These are phyloP conservation scores for Sebastes wilsoni DNA, from an alignment of 2,797 vertebrate genomes.

Conservation along the genomic window DNA sequence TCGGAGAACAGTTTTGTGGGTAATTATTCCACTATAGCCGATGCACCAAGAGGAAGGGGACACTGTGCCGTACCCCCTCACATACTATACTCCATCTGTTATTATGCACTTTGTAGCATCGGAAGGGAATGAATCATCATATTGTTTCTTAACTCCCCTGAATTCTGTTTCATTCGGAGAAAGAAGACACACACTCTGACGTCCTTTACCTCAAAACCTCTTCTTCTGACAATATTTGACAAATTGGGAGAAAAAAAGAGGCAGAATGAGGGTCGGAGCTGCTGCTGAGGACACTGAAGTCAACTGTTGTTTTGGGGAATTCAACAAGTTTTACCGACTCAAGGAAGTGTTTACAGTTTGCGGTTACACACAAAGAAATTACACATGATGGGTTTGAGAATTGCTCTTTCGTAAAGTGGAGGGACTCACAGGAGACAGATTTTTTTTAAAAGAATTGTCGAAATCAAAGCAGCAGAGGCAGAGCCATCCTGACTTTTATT, in stretches of 20 bases:
- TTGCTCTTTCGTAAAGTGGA: background rate
- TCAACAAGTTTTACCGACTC: background rate
- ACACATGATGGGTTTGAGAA: background rate
- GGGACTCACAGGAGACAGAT: background rate
- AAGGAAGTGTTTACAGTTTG: background rate
- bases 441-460: background rate
- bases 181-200: background rate
- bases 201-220: background rate
- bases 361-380: background rate
- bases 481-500: background rate
- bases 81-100: background rate
- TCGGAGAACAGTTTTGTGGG: slow-evolving; percentile 34
- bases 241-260: background rate
- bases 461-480: background rate
- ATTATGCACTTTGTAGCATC: slow-evolving; percentile 6
- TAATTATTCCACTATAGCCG: slow-evolving; percentile 33
- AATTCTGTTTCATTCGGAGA: background rate
- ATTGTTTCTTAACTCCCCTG: background rate
- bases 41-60: background rate
- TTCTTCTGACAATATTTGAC: background rate
- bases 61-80: background rate
- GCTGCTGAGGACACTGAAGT: background rate
- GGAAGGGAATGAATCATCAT: slow-evolving; percentile 7
- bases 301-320: background rate
- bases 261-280: background rate